phyloP scores from a whole-genome alignment of 1,140 invertebrate species.

The Hormaphis cornu region DNA sequence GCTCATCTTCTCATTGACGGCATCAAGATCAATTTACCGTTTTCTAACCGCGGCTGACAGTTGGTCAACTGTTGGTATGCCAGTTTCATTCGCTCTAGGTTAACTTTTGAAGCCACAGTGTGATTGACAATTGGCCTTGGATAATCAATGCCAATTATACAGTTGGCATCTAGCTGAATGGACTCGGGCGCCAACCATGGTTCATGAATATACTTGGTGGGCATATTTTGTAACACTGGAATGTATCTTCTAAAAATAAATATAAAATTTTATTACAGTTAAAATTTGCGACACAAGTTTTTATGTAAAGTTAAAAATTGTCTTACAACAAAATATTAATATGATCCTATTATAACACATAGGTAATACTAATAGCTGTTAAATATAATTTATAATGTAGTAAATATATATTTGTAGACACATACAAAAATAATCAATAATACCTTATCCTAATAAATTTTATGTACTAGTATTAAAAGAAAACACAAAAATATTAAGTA shows the following conservation, averaged over 20 bases:
- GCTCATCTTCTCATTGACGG: neutral
- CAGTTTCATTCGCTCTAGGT: conserved; percentile 79
- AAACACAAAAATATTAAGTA: too few species aligned
- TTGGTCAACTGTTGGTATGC: conserved; percentile 71
- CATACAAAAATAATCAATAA: too few species aligned
- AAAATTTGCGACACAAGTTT: too few species aligned
- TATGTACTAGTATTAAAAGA: too few species aligned
- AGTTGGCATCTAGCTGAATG: conserved; percentile 68
- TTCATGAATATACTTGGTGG: conserved; percentile 76
- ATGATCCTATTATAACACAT: too few species aligned
- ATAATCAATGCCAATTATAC: conserved; percentile 75
- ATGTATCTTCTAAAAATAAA: conserved; percentile 59
- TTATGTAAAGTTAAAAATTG: too few species aligned
- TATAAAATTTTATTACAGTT: neutral
- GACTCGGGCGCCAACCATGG: conserved; percentile 75
- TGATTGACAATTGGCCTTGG: conserved; percentile 80
- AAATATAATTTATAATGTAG: too few species aligned
- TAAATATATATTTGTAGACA: too few species aligned
- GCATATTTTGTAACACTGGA: conserved; percentile 71
- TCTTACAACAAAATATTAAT: too few species aligned
- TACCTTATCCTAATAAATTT: too few species aligned
- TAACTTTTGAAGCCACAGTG: conserved; percentile 59
- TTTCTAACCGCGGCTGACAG: conserved; percentile 21
- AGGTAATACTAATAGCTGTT: too few species aligned
- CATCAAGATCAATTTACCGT: conserved; percentile 17